Conservation (phyloP, 2,797 vertebrate genomes). For the Chloroceryle inda region DNA sequence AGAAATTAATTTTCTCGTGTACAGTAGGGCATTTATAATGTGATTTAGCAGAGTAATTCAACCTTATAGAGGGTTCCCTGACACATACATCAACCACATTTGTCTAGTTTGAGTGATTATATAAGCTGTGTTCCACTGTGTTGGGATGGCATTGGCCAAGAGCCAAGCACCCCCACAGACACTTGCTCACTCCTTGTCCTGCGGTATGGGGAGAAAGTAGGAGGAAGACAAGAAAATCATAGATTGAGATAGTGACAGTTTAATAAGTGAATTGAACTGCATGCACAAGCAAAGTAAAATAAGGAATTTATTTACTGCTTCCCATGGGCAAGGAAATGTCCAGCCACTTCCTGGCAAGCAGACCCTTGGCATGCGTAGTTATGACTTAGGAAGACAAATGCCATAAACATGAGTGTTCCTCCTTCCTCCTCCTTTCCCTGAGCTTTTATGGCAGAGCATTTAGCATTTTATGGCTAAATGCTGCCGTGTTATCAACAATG, state of each 20-base stretch:
- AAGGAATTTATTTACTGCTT: not conserved
- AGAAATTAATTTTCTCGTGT: not conserved
- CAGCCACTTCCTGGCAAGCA: not conserved
- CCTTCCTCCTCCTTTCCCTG: not conserved
- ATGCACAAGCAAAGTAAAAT: not conserved
- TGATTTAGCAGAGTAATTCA: not conserved
- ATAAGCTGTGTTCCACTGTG: not conserved
- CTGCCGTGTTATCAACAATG: not conserved
- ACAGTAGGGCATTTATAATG: not conserved
- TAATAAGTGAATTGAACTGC: not conserved
- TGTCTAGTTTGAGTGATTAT: not conserved
- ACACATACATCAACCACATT: not conserved
- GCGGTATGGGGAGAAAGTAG: not conserved
- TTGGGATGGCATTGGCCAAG: fast-evolving
- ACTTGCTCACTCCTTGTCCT: fast-evolving
- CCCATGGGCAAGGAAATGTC: not conserved
- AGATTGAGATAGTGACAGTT: not conserved
- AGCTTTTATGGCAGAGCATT: not conserved
- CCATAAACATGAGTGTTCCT: fast-evolving
- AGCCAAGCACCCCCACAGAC: not conserved
- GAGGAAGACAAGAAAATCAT: not conserved
- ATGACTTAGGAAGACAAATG: not conserved
- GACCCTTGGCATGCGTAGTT: fast-evolving
- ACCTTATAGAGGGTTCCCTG: not conserved
- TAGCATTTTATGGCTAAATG: not conserved